Evolutionary conservation across 2,888 invertebrate species (phyloP), one percentile per base, ranked within the genome.

Genomic region (Anarsia innoxiella): DNA sequence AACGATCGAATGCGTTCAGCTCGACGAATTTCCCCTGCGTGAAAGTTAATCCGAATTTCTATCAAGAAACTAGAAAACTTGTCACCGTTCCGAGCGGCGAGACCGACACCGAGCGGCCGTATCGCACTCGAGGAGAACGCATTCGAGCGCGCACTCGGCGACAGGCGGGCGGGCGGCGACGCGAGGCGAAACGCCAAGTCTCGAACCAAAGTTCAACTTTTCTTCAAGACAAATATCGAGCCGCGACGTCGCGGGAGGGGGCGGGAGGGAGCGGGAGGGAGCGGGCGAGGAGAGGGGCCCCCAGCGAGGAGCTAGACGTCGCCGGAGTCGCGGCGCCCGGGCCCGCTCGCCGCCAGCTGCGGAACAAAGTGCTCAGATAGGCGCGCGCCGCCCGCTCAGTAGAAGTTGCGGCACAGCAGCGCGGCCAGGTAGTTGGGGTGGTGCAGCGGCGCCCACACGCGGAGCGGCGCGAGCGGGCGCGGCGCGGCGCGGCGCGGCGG

Each of bases 361-460:
- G 42, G 38, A 27, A 39, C 30, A 39, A 30, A 37, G 33, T 35
- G 41, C 41, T 40, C 31, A 23, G 16, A 23, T n/a, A 13, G 19
- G 33, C 23, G 36, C 12, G 35, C 25, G 37, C 13, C 30, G 23
- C 28, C 12, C 38, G 46, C 45, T 67, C 57, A 80, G 62, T 79
- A 80, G 67, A 79, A 83, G 68, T 76, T 76, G 63, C 78, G 77
- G 66, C 83, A 82, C 45, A 79, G 76, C 61, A 78, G 65, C 48
- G 79, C 76, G 49, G 80, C 80, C 39, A 80, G 76, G 66, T 76
- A 79, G 71, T 80, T 78, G 64, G 79, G 79, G 48, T 66, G 77
- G 56, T 74, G 77, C 42, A 72, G 67, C 48, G 73, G 66, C 40
- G 60, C 51, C 59, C 56, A 56, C 45, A 50, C 49, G 54, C 58